Percentiles rank a stretch among this genome's conserved stretches.
phyloP scores from a whole-genome alignment of 2,888 invertebrate genomes.

The Odontothrips loti region DNA sequence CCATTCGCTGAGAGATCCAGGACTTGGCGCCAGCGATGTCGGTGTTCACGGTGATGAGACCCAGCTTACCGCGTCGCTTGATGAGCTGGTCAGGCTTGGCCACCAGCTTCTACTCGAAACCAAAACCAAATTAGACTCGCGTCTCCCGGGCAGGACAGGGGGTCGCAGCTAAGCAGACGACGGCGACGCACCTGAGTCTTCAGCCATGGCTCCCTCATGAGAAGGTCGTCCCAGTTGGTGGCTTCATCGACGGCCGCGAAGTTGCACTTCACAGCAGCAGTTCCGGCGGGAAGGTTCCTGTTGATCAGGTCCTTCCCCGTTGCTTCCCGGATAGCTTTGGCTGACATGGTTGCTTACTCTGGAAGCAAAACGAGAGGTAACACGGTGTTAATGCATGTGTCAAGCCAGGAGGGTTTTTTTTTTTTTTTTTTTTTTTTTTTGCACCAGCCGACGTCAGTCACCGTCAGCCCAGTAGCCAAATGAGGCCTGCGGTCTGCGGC shows the following conservation, averaged over 20 bases:
- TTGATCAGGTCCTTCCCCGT: constrained; percentile 90
- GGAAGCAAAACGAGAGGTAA: not conserved
- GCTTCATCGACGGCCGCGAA: constrained; percentile 75
- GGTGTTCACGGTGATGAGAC: constrained; percentile 91
- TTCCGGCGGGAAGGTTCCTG: constrained; percentile 64
- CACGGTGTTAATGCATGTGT: no score
- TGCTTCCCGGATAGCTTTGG: constrained; percentile 93
- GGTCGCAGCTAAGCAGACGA: not conserved
- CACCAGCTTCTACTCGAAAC: constrained; percentile 68
- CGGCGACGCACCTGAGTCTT: constrained; percentile 55
- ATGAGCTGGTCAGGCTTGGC: constrained; percentile 99
- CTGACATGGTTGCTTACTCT: constrained; percentile 67
- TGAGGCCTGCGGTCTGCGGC: no score
- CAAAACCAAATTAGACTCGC: constrained; percentile 27
- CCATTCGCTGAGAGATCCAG: constrained; percentile 83
- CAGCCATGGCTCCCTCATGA: constrained; percentile 80
- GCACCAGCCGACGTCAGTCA: no score
- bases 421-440: no score
- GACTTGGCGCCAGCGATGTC: constrained; percentile 69
- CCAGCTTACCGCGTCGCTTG: constrained; percentile 94
- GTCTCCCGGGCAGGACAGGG: no score
- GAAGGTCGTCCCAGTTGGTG: constrained; percentile 73
- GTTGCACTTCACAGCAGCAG: constrained; percentile 66
- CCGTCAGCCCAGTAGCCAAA: no score
- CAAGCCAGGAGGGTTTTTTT: not conserved